Evolutionary conservation across 30 jellyfish, hydroid and myxozoan genomes (phyloP), one percentile per base, ranked within the genome.

Genomic region (Chrysaora quinquecirrha): DNA sequence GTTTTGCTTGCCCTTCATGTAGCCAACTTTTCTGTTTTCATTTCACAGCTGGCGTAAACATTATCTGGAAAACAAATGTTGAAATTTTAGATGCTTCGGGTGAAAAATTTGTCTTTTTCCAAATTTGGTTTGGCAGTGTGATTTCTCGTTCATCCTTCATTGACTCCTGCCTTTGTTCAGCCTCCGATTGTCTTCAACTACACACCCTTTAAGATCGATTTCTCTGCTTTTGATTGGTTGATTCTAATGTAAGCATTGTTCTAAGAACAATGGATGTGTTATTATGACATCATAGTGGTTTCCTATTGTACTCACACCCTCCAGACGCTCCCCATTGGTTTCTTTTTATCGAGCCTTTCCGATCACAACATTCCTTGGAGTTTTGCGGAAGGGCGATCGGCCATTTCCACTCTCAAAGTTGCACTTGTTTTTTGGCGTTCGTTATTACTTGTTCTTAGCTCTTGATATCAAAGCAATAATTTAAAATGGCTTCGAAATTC

Each of bases 241-340:
- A 19, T 19, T 52, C 25, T 20, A 10, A 7, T 52, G 29, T 52
- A 2, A 9, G 9, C 29, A 52, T 52, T 52, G 68, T 52, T 52
- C 29, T 20, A 25, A 52, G 25, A 19, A 52, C 68, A 52, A 52
- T 10, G 12, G 29, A 3, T 12, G 19, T 52, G 29, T 52, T 52
- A 10, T 20, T 52, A 10, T 52, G 12, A 19, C 68, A 52, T 9
- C 68, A 20, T 25, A 50, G 61, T 27, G 82, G 89, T 66, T 64
- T 68, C 90, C 73, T 50, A 16, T 68, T 65, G 35, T 73, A 64
- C 48, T 52, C 78, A 67, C 84, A 58, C 90, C 90, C 90, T 25
- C 69, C 77, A 32, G 84, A 68, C 90, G 68, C 72, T 65, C 90
- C 90, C 90, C 77, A 66, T 80, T 66, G 90, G 83, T 25, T 52